A percentile compares a stretch with the other conserved stretches of the same genome.
Evolutionary conservation across 2,797 vertebrate species (phyloP).

Genomic region (Myoxocephalus aenaeus): DNA sequence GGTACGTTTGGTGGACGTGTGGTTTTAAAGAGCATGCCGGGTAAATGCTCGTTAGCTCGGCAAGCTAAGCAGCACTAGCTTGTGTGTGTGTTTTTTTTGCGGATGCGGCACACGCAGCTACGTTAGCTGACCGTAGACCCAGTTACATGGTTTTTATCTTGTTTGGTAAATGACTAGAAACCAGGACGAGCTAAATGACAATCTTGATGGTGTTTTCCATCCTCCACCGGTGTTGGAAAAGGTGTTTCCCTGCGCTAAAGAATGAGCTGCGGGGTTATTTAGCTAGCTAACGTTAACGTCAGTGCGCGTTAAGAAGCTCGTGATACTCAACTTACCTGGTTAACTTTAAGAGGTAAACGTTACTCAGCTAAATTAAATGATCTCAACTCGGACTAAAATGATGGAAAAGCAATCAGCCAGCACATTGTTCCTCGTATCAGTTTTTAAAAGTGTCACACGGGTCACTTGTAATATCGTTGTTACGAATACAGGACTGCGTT

Average conservation of each 20-base stretch:
- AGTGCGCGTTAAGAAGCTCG: conserved; percentile 17
- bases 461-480: conserved; percentile 3
- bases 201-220: background rate
- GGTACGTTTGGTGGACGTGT: conserved; percentile 57
- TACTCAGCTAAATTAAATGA: conserved; percentile 26
- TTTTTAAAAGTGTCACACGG: background rate
- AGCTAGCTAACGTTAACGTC: conserved; percentile 35
- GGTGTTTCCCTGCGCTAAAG: background rate
- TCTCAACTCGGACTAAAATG: background rate
- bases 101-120: conserved; percentile 67
- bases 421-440: background rate
- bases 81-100: conserved; percentile 34
- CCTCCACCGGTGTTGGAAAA: background rate
- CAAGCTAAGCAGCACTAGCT: conserved; percentile 70
- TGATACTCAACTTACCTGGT: conserved; percentile 62
- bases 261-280: conserved; percentile 12
- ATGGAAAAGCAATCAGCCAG: background rate
- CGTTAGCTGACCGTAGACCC: conserved; percentile 24
- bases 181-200: background rate
- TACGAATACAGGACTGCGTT: background rate
- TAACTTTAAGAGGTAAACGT: conserved; percentile 51
- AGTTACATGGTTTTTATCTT: conserved; percentile 21
- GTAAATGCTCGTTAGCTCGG: conserved; percentile 62
- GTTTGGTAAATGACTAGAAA: background rate
- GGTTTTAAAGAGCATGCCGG: conserved; percentile 4